A percentile compares a stretch with the other conserved stretches of the same genome.
Conservation (phyloP, 1,140 invertebrate species). For the Calliopsis andreniformis region DNA sequence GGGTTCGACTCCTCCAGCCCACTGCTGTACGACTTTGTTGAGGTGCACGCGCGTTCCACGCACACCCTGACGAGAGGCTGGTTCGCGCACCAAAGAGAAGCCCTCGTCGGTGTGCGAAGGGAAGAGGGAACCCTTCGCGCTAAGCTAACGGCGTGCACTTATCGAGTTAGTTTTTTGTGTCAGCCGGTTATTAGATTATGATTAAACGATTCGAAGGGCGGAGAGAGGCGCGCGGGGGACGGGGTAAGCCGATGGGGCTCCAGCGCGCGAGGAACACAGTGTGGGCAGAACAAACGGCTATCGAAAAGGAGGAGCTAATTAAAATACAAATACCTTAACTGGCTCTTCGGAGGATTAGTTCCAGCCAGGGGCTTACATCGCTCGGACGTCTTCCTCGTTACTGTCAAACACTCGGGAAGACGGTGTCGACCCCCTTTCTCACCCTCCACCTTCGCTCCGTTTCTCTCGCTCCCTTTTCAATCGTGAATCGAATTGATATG, state of each 20-base stretch:
- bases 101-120: not conserved
- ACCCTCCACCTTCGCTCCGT: not conserved
- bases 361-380: slow-evolving; percentile 60
- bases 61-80: not conserved
- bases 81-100: too few species aligned
- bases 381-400: slow-evolving; percentile 63
- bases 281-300: slow-evolving; percentile 71
- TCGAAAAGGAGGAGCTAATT: slow-evolving; percentile 77
- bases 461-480: slow-evolving; percentile 40
- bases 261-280: slow-evolving; percentile 31
- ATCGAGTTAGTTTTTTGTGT: slow-evolving; percentile 79
- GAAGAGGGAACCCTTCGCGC: slow-evolving; percentile 22
- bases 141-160: slow-evolving; percentile 67
- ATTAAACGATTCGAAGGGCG: slow-evolving; percentile 78
- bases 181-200: slow-evolving; percentile 81
- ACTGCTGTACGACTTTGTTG: slow-evolving; percentile 14
- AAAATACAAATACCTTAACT: slow-evolving; percentile 79
- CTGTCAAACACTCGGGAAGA: slow-evolving; percentile 53
- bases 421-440: not conserved
- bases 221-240: slow-evolving; percentile 36
- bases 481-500: slow-evolving; percentile 64
- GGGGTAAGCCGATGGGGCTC: slow-evolving; percentile 28
- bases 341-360: slow-evolving; percentile 71
- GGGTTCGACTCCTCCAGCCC: slow-evolving; percentile 40
- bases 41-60: slow-evolving; percentile 14